phyloP scores from a whole-genome alignment of 2,113 vertebrate genomes.

The Malurus alboscapulatus region DNA sequence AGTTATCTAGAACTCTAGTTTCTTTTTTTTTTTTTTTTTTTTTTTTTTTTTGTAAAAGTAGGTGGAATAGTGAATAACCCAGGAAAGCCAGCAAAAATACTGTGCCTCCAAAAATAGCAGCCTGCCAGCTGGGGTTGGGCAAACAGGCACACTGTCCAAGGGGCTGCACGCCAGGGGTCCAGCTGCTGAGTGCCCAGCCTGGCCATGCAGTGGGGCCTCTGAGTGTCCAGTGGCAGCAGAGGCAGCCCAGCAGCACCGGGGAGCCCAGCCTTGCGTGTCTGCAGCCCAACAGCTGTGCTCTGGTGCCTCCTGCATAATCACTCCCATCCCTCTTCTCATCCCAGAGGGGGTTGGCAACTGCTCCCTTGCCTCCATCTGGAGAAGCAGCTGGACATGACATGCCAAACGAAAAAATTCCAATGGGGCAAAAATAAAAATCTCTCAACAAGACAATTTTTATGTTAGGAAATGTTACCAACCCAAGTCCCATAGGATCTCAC shows the following conservation, averaged over 20 bases:
- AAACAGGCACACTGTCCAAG: fast-evolving
- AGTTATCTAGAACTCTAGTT: background rate
- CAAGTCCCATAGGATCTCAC: background rate
- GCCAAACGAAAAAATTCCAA: background rate
- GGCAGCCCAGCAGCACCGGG: background rate
- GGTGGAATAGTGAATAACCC: background rate
- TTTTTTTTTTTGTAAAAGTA: background rate
- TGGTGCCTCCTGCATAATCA: background rate
- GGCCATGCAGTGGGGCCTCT: background rate
- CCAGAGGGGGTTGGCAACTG: background rate
- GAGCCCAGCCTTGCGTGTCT: background rate
- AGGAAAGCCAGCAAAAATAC: background rate
- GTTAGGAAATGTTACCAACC: background rate
- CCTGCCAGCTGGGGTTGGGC: background rate
- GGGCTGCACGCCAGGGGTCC: background rate
- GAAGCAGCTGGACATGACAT: background rate
- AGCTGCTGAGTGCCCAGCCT: background rate
- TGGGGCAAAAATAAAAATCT: background rate
- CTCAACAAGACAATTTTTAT: background rate
- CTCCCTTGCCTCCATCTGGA: background rate
- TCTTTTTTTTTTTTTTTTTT: background rate
- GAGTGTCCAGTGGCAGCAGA: background rate
- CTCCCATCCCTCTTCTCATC: background rate
- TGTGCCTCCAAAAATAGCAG: background rate
- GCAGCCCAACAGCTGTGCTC: background rate